A percentile compares a stretch with the other conserved stretches of the same genome.
These are phyloP conservation scores for Parochlus steinenii DNA, from an alignment of 2,888 invertebrate species.

Conservation along the genomic window DNA sequence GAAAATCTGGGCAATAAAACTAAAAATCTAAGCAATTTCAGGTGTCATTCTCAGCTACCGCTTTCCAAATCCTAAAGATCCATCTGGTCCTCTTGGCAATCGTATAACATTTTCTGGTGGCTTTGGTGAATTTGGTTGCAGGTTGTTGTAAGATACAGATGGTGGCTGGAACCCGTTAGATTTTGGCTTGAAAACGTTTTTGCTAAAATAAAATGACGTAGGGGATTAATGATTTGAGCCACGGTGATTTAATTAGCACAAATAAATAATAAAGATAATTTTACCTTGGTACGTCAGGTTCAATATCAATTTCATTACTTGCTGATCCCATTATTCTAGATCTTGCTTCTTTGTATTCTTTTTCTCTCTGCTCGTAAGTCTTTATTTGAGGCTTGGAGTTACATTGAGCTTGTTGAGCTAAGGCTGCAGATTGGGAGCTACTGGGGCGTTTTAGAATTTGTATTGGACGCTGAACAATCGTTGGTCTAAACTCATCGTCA, in stretches of 20 bases:
- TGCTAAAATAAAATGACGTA: not conserved
- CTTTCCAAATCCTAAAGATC: too few relatives aligned
- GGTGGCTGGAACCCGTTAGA: too few relatives aligned
- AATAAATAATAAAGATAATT: constrained; percentile 7
- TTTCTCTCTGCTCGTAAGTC: constrained; percentile 75
- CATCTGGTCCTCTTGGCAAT: constrained; percentile 60
- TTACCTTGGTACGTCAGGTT: constrained; percentile 4
- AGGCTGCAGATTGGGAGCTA: not conserved
- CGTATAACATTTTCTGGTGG: constrained; percentile 37
- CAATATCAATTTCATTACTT: constrained; percentile 26
- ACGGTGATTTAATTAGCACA: constrained; percentile 14
- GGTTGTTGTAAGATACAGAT: constrained; percentile 4
- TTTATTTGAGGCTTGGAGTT: constrained; percentile 52
- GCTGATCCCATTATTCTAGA: constrained; percentile 75
- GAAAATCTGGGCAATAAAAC: too few relatives aligned
- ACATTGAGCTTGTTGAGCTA: not conserved
- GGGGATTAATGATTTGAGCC: constrained; percentile 4
- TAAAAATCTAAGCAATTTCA: too few relatives aligned
- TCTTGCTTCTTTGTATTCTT: constrained; percentile 85
- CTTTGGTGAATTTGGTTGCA: constrained; percentile 12
- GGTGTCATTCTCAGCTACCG: too few relatives aligned
- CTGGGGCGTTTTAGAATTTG: constrained; percentile 7
- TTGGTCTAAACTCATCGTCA: constrained; percentile 6
- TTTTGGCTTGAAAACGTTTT: not conserved
- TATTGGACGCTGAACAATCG: constrained; percentile 6